Base-by-base conservation (phyloP, 2,888 invertebrate genomes). In the Drosophila falleni region DNA sequence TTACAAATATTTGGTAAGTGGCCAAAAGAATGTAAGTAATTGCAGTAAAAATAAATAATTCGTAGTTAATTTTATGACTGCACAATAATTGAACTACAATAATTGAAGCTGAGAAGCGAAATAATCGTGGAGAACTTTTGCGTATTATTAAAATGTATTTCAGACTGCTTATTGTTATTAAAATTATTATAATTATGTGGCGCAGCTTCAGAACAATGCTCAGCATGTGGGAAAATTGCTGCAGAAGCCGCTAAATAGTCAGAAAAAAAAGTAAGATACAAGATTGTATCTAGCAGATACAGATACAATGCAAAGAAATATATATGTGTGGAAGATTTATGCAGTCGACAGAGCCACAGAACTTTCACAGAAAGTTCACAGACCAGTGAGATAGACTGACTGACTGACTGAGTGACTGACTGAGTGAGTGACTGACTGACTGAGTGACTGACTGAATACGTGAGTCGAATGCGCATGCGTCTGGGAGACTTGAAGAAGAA, bases 391-490 rank as follows among this genome's bases (percentile, higher is more conserved):
- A 47, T 41, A 37, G 31, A 19, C 44, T n/a, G n/a, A 5, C 44
- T 33, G 16, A 19, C n/a, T n/a, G 49, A 23, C 39, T 8, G 46
- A 19, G 0, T 23, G 23, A 35, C n/a, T 3, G 23, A 13, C 23
- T 5, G 49, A 49, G 26, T n/a, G 29, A 15, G 29, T 5, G 23
- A 29, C 35, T 4, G 31, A 26, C 37, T 5, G 31, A 16, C 37
- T 3, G 47, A 49, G 15, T 3, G 55, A 10, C 29, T 13, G 29
- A 4, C 29, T 29, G 29, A 16, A 33, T 76, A 87, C 89, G 87
- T 89, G 89, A 89, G 87, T 58, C 71, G 87, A 87, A 86, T 86
- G 89, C 87, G 87, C 81, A 76, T 78, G 79, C 74, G 75, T 58
- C 63, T 50, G 44, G 55, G 41, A 42, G 33, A 31, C 13, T 35